Conservation (phyloP, 2,888 invertebrate genomes). For the Synergus umbraculus region DNA sequence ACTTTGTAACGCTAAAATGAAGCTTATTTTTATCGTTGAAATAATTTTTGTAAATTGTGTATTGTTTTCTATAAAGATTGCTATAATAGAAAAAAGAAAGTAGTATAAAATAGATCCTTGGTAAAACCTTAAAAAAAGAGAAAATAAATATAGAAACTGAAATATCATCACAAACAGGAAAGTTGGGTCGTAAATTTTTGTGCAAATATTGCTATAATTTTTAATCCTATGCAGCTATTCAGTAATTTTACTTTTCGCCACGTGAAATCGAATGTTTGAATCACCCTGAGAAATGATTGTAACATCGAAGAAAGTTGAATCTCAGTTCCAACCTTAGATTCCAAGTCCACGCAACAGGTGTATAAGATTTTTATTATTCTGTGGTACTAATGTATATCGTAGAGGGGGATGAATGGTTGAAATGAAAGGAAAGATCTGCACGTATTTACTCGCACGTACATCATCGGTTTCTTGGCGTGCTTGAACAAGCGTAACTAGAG, state of each 20-base stretch:
- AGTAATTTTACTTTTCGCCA: slow-evolving; percentile 18
- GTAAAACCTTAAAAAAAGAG: neutral
- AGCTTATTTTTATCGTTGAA: neutral
- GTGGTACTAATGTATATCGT: slow-evolving; percentile 5
- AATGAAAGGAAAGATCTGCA: slow-evolving; percentile 45
- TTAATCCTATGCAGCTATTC: neutral
- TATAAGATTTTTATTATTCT: neutral
- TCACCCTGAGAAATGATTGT: slow-evolving; percentile 19
- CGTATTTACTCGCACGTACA: slow-evolving; percentile 41
- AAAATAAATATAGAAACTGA: neutral
- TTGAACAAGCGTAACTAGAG: slow-evolving; percentile 26
- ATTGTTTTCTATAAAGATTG: neutral
- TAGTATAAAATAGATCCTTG: neutral
- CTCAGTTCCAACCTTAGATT: neutral
- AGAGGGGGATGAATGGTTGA: slow-evolving; percentile 40
- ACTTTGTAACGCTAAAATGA: neutral
- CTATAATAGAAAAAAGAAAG: neutral
- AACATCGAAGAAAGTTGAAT: slow-evolving; percentile 32
- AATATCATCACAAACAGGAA: neutral
- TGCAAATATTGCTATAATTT: neutral
- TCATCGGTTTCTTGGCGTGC: slow-evolving; percentile 28
- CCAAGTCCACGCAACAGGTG: slow-evolving; percentile 33
- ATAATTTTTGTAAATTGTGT: neutral
- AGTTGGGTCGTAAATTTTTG: neutral
- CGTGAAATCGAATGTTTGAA: slow-evolving; percentile 25